Evolutionary conservation across 2,888 invertebrate genomes (phyloP).

Genomic region (Orthosia gracilis): DNA sequence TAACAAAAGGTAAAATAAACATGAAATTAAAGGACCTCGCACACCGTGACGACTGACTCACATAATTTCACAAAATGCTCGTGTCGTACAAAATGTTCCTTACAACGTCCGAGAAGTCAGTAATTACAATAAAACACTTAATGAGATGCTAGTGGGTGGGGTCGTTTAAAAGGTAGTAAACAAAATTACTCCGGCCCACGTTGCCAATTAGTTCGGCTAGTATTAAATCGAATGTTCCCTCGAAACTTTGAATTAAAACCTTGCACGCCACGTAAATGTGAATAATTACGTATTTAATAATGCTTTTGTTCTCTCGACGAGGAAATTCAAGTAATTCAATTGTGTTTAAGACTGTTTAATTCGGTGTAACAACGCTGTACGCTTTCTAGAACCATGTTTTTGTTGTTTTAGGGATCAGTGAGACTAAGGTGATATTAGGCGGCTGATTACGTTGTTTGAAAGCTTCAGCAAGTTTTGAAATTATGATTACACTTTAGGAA

Average conservation of each 20-base stretch:
- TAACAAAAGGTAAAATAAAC: conserved; percentile 64
- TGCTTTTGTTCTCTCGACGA: conserved; percentile 90
- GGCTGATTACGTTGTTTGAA: background rate
- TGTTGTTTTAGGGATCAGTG: conserved; percentile 71
- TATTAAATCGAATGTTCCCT: conserved; percentile 88
- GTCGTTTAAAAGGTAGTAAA: conserved; percentile 90
- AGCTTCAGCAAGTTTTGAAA: background rate
- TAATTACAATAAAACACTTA: conserved; percentile 78
- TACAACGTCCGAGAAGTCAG: conserved; percentile 70
- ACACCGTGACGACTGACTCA: conserved; percentile 69
- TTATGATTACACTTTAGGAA: background rate
- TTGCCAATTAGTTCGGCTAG: conserved; percentile 90
- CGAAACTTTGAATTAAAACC: conserved; percentile 82
- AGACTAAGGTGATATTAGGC: background rate
- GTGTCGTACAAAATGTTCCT: conserved; percentile 68
- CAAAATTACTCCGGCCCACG: conserved; percentile 90
- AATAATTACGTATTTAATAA: conserved; percentile 91
- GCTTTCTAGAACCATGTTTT: conserved; percentile 83
- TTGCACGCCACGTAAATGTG: conserved; percentile 90
- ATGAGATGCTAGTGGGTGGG: conserved; percentile 86
- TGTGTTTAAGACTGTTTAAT: conserved; percentile 90
- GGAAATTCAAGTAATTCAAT: conserved; percentile 91
- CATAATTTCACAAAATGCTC: conserved; percentile 68
- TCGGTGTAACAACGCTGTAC: conserved; percentile 82
- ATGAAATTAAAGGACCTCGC: conserved; percentile 59